Conservation (phyloP, 2,888 invertebrate species). For the Drosophila kanekoi region DNA sequence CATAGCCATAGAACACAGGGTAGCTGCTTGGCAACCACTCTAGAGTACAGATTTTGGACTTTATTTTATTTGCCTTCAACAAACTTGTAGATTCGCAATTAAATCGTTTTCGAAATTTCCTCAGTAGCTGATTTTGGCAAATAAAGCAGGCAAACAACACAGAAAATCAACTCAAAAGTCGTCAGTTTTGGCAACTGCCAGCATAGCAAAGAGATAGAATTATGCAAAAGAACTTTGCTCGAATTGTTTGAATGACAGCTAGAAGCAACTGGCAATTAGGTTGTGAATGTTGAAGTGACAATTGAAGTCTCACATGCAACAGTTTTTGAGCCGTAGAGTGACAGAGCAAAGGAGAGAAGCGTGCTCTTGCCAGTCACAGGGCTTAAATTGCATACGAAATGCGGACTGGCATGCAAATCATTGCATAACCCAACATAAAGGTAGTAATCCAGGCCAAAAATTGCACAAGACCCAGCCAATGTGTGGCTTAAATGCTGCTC, state of each 20-base stretch:
- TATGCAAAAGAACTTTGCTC: constrained; percentile 31
- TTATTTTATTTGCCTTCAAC: neutral
- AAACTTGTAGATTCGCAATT: constrained; percentile 14
- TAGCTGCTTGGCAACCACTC: neutral
- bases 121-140: neutral
- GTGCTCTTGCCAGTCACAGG: neutral
- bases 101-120: constrained; percentile 10
- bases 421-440: constrained; percentile 6
- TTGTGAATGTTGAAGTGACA: constrained; percentile 50
- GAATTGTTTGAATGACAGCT: constrained; percentile 26
- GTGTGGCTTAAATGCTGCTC: constrained; percentile 12
- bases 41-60: too few relatives aligned
- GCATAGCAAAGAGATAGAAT: constrained; percentile 18
- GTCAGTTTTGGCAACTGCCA: constrained; percentile 17
- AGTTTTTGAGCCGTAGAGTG: constrained; percentile 8
- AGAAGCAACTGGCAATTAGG: constrained; percentile 63
- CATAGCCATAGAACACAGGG: neutral
- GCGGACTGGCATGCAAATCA: constrained; percentile 28
- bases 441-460: constrained; percentile 30
- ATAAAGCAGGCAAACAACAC: neutral
- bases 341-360: neutral
- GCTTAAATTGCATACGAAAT: constrained; percentile 35
- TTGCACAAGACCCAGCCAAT: constrained; percentile 31
- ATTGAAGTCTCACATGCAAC: constrained; percentile 44
- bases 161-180: constrained; percentile 11